Evolutionary conservation across 2,888 invertebrate species (phyloP).

Genomic region (Erpobdella octoculata): DNA sequence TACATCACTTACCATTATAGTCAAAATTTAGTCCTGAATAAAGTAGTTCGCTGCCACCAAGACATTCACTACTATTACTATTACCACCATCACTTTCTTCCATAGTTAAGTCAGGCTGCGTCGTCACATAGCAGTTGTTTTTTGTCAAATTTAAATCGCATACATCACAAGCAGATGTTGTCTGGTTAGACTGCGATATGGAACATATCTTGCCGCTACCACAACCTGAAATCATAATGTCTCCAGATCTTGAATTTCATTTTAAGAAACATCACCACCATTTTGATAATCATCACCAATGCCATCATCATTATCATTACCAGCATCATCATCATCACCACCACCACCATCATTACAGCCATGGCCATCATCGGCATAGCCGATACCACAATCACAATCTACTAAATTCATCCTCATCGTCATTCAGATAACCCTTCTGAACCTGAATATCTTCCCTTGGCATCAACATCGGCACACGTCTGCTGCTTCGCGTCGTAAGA

Average conservation of each 20-base stretch:
- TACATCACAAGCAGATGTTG: constrained; percentile 44
- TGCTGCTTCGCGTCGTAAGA: constrained; percentile 46
- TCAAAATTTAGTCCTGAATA: constrained; percentile 35
- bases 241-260: constrained; percentile 37
- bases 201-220: constrained; percentile 47
- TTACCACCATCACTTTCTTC: not conserved
- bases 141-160: constrained; percentile 46
- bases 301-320: no score
- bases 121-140: constrained; percentile 39
- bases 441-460: not conserved
- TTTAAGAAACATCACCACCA: constrained; percentile 41
- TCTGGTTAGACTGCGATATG: constrained; percentile 33
- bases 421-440: no score
- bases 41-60: constrained; percentile 12
- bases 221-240: constrained; percentile 42
- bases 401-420: no score
- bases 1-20: constrained; percentile 35
- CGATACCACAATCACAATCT: no score
- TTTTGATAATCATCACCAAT: no score
- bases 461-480: constrained; percentile 45
- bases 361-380: no score
- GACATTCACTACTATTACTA: not conserved
- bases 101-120: not conserved
- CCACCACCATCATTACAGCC: no score
- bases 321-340: no score